phyloP scores from a whole-genome alignment of 1,140 invertebrate species.

The Cotesia chilonis region DNA sequence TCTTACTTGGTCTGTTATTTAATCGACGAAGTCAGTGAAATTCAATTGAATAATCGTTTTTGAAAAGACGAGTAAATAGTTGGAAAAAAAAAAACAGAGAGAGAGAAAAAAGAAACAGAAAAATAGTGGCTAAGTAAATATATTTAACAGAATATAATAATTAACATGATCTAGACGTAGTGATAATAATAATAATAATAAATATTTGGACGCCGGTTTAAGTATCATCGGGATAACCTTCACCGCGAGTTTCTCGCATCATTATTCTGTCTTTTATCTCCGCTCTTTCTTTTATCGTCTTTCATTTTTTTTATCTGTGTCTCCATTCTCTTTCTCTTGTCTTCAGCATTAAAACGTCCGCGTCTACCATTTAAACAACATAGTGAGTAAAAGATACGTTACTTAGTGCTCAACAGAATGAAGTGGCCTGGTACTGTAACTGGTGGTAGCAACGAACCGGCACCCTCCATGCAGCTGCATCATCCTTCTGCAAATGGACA shows the following conservation, averaged over 20 bases:
- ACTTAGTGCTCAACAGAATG: constrained; percentile 50
- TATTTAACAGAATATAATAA: neutral
- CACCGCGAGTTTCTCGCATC: constrained; percentile 24
- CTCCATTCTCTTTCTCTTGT: constrained; percentile 24
- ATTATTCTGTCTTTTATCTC: constrained; percentile 6
- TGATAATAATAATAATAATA: neutral
- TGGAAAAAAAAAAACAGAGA: too few species aligned
- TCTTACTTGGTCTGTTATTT: constrained; percentile 7
- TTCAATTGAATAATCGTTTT: neutral
- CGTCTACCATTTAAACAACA: too few species aligned
- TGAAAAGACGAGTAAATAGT: too few species aligned
- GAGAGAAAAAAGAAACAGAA: too few species aligned
- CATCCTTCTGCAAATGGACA: constrained; percentile 63
- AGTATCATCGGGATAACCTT: constrained; percentile 34
- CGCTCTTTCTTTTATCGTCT: constrained; percentile 22
- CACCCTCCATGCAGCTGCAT: constrained; percentile 64
- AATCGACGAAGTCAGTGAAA: neutral
- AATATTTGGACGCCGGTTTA: constrained; percentile 33
- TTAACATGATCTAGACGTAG: constrained; percentile 17
- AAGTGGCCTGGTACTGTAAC: constrained; percentile 64
- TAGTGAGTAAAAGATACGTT: neutral
- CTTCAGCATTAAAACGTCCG: neutral
- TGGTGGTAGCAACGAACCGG: constrained; percentile 61
- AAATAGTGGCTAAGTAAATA: too few species aligned
- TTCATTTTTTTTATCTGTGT: constrained; percentile 19